Evolutionary conservation across 2,888 invertebrate genomes (phyloP).

Genomic region (Oligia fasciuncula): DNA sequence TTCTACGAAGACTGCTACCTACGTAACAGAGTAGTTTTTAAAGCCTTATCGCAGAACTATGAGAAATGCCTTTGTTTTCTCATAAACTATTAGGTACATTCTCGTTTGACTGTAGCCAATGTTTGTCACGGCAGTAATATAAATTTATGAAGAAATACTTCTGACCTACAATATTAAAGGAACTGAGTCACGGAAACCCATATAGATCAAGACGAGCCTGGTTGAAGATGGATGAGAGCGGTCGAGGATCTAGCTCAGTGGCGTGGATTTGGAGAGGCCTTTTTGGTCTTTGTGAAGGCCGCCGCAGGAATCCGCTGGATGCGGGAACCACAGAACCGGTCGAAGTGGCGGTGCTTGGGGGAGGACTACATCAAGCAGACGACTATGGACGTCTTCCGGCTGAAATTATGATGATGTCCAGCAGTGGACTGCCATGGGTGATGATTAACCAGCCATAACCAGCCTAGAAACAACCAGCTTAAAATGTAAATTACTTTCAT

Average conservation of each 20-base stretch:
- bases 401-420: neutral
- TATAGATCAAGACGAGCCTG: neutral
- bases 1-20: slow-evolving; percentile 4
- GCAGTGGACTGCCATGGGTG: neutral
- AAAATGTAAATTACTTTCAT: neutral
- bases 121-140: neutral
- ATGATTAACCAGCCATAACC: neutral
- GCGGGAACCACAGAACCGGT: neutral
- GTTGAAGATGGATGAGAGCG: neutral
- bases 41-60: slow-evolving; percentile 29
- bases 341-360: neutral
- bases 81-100: neutral
- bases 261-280: neutral
- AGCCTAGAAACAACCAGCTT: too few species aligned
- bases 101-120: slow-evolving; percentile 10
- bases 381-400: neutral
- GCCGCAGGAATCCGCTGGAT: neutral
- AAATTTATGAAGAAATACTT: neutral
- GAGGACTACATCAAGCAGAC: neutral
- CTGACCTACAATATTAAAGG: neutral
- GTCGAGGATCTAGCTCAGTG: neutral
- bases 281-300: neutral
- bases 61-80: slow-evolving; percentile 17
- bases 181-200: too few species aligned
- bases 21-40: slow-evolving; percentile 15